Evolutionary conservation across 2,113 vertebrate genomes (phyloP).

Genomic region (Brevimyrus niger): DNA sequence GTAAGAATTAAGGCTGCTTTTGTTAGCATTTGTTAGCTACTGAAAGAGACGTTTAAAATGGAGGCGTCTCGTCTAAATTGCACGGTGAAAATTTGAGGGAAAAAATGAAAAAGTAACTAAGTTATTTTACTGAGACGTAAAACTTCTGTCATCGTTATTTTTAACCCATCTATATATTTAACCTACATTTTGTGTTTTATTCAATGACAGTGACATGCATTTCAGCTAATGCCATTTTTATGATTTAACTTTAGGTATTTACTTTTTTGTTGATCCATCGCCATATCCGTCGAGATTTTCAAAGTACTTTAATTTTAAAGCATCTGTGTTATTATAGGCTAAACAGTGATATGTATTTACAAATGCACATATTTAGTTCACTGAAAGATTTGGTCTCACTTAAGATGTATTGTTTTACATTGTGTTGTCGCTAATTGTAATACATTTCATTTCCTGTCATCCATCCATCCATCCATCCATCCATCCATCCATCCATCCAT

Average conservation of each 20-base stretch:
- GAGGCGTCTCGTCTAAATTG: background rate
- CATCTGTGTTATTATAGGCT: background rate
- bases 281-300: background rate
- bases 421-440: background rate
- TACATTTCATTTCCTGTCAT: background rate
- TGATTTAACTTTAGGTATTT: background rate
- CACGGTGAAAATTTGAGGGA: background rate
- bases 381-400: background rate
- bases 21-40: background rate
- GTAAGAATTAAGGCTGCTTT: background rate
- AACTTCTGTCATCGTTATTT: background rate
- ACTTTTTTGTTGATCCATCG: background rate
- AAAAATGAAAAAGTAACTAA: background rate
- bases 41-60: background rate
- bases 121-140: background rate
- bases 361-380: background rate
- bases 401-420: background rate
- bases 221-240: background rate
- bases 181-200: background rate
- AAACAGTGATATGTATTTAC: background rate
- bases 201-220: background rate
- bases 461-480: too few relatives aligned
- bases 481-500: too few relatives aligned
- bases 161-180: background rate
- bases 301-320: background rate